Evolutionary conservation across 2,113 vertebrate genomes (phyloP), one percentile per base, ranked within the genome.

Genomic region (Hippotragus niger): DNA sequence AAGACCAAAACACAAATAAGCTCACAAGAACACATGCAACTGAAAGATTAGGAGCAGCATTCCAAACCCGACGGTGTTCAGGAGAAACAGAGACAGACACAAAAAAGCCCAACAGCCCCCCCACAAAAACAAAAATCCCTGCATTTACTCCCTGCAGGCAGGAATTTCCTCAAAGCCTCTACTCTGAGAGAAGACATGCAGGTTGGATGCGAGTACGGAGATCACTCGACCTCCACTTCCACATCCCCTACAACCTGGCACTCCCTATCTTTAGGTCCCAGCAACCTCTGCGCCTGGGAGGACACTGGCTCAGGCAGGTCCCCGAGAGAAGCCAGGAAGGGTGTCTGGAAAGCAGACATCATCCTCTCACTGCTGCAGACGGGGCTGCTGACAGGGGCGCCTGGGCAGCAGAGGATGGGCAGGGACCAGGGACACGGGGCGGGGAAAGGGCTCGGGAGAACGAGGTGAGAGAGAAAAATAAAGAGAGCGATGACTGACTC

Each of bases 1-100:
- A 97, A 96, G 91, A 96, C 93, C 97, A 97, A 97, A 97, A 98
- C 97, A 96, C 97, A 98, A 98, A 96, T 90, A 98, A 95, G 74
- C 92, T 93, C 96, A 97, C 3, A 95, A 95, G 91, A 97, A 97
- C 80, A 85, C 87, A 92, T 15, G 84, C 60, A 96, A 86, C 92
- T 92, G 45, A 93, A 96, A 97, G 53, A 97, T 92, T 84, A 96
- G 96, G 64, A 98, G 97, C 13, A 97, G 57, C 67, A 94, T 62
- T 80, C 81, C 29, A 87, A 96, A 97, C 74, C 58, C 11, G 2
- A 97, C 6, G 86, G 90, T 14, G 17, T 88, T 92, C 53, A 93
- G 36, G 52, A 90, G 85, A 92, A 93, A 94, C 2, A 2, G 23
- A 87, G 11, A 4, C 4, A 80, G 93, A 84, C 27, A 4, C 2